Evolutionary conservation across 1,140 invertebrate species (phyloP).

Genomic region (Littorina saxatilis): DNA sequence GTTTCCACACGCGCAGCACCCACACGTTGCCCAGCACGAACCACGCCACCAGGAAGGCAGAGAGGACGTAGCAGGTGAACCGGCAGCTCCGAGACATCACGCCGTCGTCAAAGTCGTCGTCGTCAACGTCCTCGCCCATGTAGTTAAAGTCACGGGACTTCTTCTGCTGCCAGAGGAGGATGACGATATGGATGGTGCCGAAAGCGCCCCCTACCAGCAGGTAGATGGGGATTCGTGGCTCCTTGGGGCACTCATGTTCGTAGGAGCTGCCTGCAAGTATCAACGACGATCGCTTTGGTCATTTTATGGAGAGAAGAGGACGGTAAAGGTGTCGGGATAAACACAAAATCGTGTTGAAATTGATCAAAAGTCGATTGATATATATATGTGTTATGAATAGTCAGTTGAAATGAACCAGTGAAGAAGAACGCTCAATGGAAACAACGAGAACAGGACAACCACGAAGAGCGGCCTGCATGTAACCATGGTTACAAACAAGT

Average conservation of each 20-base stretch:
- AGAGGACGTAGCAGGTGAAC: slow-evolving; percentile 53
- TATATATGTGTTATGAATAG: too few relatives aligned
- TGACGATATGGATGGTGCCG: slow-evolving; percentile 63
- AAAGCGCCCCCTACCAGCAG: slow-evolving; percentile 70
- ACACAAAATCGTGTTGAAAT: background rate
- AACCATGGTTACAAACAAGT: too few relatives aligned
- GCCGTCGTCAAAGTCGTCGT: slow-evolving; percentile 49
- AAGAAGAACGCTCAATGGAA: too few relatives aligned
- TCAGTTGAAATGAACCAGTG: too few relatives aligned
- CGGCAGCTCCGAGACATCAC: slow-evolving; percentile 50
- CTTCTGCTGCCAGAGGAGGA: slow-evolving; percentile 59
- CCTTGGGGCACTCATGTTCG: slow-evolving; percentile 68
- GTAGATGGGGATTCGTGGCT: slow-evolving; percentile 72
- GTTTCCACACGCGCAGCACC: slow-evolving; percentile 64
- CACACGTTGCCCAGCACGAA: slow-evolving; percentile 78
- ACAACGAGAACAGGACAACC: too few relatives aligned
- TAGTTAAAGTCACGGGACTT: slow-evolving; percentile 43
- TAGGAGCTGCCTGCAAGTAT: slow-evolving; percentile 54
- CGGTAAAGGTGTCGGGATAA: background rate
- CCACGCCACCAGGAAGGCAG: slow-evolving; percentile 75
- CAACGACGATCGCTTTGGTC: too few relatives aligned
- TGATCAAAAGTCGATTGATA: background rate
- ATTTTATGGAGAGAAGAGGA: background rate
- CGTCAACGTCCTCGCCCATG: slow-evolving; percentile 38
- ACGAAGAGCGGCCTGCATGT: too few relatives aligned